Evolutionary conservation across 2,888 invertebrate genomes (phyloP).

Genomic region (Xanthorhoe spadicearia): DNA sequence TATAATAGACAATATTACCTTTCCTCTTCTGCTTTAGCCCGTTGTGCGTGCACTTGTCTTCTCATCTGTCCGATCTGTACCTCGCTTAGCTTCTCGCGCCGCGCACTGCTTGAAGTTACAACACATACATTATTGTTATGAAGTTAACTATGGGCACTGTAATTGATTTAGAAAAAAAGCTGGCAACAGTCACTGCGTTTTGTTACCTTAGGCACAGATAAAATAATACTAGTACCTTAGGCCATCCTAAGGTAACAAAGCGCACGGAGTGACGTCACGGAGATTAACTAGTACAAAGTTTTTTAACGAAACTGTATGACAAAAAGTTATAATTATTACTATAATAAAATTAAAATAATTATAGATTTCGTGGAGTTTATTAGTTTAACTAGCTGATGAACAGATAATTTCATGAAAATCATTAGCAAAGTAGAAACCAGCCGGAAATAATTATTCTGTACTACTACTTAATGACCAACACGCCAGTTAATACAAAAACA

Average conservation of each 20-base stretch:
- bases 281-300: too few species aligned
- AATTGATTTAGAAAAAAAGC: too few species aligned
- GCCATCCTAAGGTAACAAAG: too few species aligned
- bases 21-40: conserved; percentile 92
- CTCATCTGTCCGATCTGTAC: conserved; percentile 93
- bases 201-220: too few species aligned
- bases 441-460: not conserved
- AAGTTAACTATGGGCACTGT: not conserved
- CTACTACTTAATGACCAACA: not conserved
- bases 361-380: too few species aligned
- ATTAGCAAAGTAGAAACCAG: not conserved
- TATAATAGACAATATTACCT: conserved; percentile 84
- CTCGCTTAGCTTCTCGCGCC: conserved; percentile 90
- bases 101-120: conserved; percentile 71
- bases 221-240: too few species aligned
- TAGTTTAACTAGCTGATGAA: not conserved
- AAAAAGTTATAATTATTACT: too few species aligned
- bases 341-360: too few species aligned
- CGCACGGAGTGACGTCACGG: too few species aligned
- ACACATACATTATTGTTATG: conserved; percentile 33
- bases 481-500: not conserved
- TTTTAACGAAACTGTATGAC: too few species aligned
- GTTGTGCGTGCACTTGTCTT: conserved; percentile 90
- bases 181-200: too few species aligned
- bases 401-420: not conserved